Evolutionary conservation across 2,888 invertebrate species (phyloP), one percentile per base, ranked within the genome.

Genomic region (Pristionchus mayeri): DNA sequence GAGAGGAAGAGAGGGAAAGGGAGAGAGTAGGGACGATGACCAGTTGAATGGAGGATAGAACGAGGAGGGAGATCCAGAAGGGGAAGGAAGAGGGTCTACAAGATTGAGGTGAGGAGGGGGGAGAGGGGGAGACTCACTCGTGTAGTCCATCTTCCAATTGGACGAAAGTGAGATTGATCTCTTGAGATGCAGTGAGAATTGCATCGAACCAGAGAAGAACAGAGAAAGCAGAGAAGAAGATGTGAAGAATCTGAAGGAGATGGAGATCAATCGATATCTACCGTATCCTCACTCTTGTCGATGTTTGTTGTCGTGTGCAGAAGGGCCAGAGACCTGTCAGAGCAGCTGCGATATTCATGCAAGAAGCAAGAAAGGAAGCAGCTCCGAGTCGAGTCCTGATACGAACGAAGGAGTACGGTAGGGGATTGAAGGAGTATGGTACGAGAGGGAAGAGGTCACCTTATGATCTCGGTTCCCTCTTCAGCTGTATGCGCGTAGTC

Each of bases 211-310:
- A 78, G 9, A 78, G 78, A 21, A 78, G 52, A 52, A 78, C n/a
- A 13, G 50, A 50, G n/a, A 78, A 52, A 3, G 24, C 30, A 50
- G 21, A 48, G 16, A 78, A 78, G 78, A 78, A 78, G 11, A 78
- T 78, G 30, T 78, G 78, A 78, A 78, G 78, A 30, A 78, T 78
- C 78, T 78, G 50, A 78, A n/a, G n/a, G n/a, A n/a, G n/a, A n/a
- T n/a, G n/a, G n/a, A n/a, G n/a, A n/a, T n/a, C n/a, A n/a, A n/a
- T n/a, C n/a, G n/a, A n/a, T n/a, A 27, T 27, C 18, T 48, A 50
- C 52, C 37, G 48, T 78, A 78, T 78, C 52, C 50, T n/a, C n/a
- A 75, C 75, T 24, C 75, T 75, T 7, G 44, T 75, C 11, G 75
- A 13, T 1, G 24, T 75, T n/a, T 75, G 75, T n/a, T 75, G 24